Evolutionary conservation across 2,888 invertebrate species (phyloP), one percentile per base, ranked within the genome.

Genomic region (Teinopalpus imperialis): DNA sequence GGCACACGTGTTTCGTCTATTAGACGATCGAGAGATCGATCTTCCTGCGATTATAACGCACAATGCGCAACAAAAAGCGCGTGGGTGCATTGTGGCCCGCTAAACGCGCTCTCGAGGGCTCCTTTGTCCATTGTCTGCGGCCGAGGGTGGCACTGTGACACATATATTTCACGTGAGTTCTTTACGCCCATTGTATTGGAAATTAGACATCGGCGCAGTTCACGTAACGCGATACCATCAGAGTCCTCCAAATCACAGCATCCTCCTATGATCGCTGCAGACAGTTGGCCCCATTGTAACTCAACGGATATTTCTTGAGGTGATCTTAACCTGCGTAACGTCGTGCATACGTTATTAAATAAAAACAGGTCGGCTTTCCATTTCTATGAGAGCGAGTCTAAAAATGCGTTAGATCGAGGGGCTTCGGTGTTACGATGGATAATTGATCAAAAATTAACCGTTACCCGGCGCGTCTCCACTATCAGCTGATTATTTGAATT

Each of bases 101-200:
- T 62, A 68, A 74, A 73, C 69, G 74, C 70, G 69, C 68, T 36
- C 27, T 36, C 30, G 50, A 71, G 68, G 74, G 63, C 66, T 69
- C 74, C 78, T 83, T 82, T 81, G 85, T 81, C 70, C 86, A 85
- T 87, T 86, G 86, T 88, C 66, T 79, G 78, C 66, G 62, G 59
- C 59, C 63, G 78, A 77, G 86, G 87, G 87, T 87, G 86, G 83
- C 83, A 74, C 83, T 83, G 82, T 81, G 87, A 87, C 87, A 87
- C 85, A 83, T 85, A 85, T 85, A 83, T 86, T 83, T 81, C 78
- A 72, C 79, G 77, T 77, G 69, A 78, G 74, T 83, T 85, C 86
- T 87, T 86, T 82, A 80, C 74, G 66, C 71, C 82, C 83, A 87
- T 88, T 88, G 87, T 88, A 81, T 86, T 83, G 81, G 70, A 81